Evolutionary conservation across 2,888 invertebrate species (phyloP), one percentile per base, ranked within the genome.

Genomic region (Pyrrhosoma nymphula): DNA sequence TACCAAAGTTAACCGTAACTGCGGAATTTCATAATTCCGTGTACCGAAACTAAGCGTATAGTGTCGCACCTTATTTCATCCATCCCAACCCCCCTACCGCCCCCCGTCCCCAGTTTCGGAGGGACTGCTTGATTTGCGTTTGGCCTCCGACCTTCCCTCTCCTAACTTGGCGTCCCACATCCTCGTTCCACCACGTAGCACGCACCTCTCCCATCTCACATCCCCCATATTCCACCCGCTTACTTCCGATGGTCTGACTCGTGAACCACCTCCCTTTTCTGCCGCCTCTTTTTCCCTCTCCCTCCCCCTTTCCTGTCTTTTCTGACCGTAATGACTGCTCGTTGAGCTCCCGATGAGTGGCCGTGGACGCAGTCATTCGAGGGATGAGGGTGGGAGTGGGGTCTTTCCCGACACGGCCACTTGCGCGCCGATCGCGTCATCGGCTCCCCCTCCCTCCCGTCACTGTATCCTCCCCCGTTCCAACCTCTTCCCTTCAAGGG

Each of bases 291-390:
- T n/a, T 23, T 23, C 69, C 69, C 69, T 69, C 69, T 69, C 69
- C n/a, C n/a, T 20, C 26, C 26, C 23, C 23, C 69, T 35, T 82
- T 35, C 69, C 69, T 69, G 26, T 69, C 60, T 60, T 60, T 60
- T 35, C 82, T 82, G 82, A 82, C 82, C 82, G 82, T 82, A 82
- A 82, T 35, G 82, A 82, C 82, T 82, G 82, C 35, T 82, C 82
- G 16, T 82, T 18, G 82, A 82, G 16, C 82, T 82, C 35, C 82
- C 82, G 82, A 82, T 82, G 35, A 82, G 82, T 82, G 82, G 35
- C 82, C 35, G 82, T 82, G 35, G 82, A 82, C 82, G 82, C 35
- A 82, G 35, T 82, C 82, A 82, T 82, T 82, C 91, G 63, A 69
- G 39, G n/a, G 93, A 63, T n/a, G n/a, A 93, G 69, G 35, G 47